A percentile compares a stretch with the other conserved stretches of the same genome.
These are phyloP conservation scores for Dendrolimus houi DNA, from an alignment of 2,888 invertebrate genomes.

Conservation along the genomic window DNA sequence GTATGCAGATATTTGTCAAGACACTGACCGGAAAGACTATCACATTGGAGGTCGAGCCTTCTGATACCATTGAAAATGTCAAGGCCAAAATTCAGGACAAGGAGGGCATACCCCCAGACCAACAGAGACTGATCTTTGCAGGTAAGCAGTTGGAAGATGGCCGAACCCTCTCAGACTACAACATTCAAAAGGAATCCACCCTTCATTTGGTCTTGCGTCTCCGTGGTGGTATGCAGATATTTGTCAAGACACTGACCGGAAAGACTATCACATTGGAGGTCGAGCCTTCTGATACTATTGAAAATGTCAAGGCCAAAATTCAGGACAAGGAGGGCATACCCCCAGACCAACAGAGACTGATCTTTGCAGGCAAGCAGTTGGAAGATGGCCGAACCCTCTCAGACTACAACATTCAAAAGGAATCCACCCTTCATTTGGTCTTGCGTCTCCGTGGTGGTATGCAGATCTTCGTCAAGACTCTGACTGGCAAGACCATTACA, in stretches of 20 bases:
- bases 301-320: slow-evolving; percentile 53
- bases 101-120: slow-evolving; percentile 52
- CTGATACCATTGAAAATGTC: slow-evolving; percentile 57
- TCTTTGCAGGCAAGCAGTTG: slow-evolving; percentile 51
- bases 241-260: slow-evolving; percentile 47
- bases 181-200: slow-evolving; percentile 49
- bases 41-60: slow-evolving; percentile 45
- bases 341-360: slow-evolving; percentile 47
- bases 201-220: slow-evolving; percentile 45
- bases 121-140: slow-evolving; percentile 49
- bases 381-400: slow-evolving; percentile 57
- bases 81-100: slow-evolving; percentile 61
- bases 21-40: slow-evolving; percentile 49
- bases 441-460: slow-evolving; percentile 52
- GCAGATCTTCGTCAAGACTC: slow-evolving; percentile 50
- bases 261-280: slow-evolving; percentile 51
- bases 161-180: slow-evolving; percentile 46
- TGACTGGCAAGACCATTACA: slow-evolving; percentile 50
- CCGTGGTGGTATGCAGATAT: slow-evolving; percentile 56
- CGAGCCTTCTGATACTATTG: slow-evolving; percentile 45
- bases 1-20: slow-evolving; percentile 54
- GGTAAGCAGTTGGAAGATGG: slow-evolving; percentile 51
- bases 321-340: slow-evolving; percentile 54
- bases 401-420: slow-evolving; percentile 58
- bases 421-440: slow-evolving; percentile 50